Evolutionary conservation across 2,888 invertebrate species (phyloP), one percentile per base, ranked within the genome.

Genomic region (Chelonus formosanus): DNA sequence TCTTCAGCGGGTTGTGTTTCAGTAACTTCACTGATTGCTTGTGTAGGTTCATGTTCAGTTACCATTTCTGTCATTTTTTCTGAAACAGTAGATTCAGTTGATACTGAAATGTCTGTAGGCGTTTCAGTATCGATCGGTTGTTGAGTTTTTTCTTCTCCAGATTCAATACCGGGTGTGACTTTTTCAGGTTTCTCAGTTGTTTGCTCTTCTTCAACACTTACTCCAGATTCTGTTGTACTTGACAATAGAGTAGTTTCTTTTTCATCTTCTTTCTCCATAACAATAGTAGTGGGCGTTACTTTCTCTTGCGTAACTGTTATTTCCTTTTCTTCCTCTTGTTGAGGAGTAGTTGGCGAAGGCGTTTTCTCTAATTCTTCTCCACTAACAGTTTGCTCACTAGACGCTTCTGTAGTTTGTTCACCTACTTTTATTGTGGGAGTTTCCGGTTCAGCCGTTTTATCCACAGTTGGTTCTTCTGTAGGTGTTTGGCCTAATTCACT

Each of bases 131-230:
- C 4, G 8, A 5, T 32, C 4, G 8, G 8, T 32, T 34, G 8
- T 52, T 52, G 31, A 8, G 52, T 48, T n/a, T 48, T n/a, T n/a
- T 48, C 48, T 44, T 65, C 63, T 66, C 72, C 70, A 4, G 70
- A 57, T 7, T 55, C 8, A n/a, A 40, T 4, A 40, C 34, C 52
- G 4, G 31, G 52, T 0, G 31, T 52, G 8, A 63, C 48, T 34
- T 65, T 44, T 67, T 69, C 70, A 4, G 72, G 73, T 6, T 69
- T 63, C 59, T 59, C 57, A 58, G 67, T 35, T 35, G 65, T 57
- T n/a, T 62, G 53, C 34, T 67, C 59, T 59, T 47, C 4, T 67
- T 71, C 70, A 43, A 40, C 40, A 40, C 3, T 40, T 40, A 40
- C 40, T 40, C 40, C 40, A 40, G 40, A 40, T 40, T 40, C 40